Percentiles rank a stretch among this genome's conserved stretches.
phyloP scores from a whole-genome alignment of 2,113 vertebrate species.

The Pelvicachromis taeniatus region DNA sequence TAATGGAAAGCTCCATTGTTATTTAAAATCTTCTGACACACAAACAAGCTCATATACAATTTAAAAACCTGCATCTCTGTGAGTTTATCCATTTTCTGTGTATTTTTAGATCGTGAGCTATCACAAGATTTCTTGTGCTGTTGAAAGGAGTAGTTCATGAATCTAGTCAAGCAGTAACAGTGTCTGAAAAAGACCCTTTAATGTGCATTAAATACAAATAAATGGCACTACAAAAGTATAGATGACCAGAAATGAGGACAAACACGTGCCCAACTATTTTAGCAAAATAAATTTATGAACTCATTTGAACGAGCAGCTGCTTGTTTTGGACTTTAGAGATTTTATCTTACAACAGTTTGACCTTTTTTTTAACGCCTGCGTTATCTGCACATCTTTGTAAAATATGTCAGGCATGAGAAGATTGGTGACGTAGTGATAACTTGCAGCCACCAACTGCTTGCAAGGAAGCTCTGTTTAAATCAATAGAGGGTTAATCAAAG shows the following conservation, averaged over 20 bases:
- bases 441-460: neutral
- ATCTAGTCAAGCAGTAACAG: neutral
- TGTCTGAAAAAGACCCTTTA: neutral
- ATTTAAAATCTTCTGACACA: neutral
- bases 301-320: rapidly evolving
- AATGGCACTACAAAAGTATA: neutral
- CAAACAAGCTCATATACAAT: neutral
- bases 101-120: neutral
- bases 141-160: neutral
- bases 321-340: neutral
- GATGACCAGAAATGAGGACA: neutral
- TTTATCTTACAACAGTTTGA: neutral
- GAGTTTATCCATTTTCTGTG: neutral
- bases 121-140: neutral
- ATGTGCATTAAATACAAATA: neutral
- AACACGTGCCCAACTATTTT: neutral
- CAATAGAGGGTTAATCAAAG: neutral
- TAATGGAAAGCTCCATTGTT: rapidly evolving
- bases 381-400: neutral
- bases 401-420: neutral
- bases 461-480: neutral
- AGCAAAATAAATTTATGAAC: rapidly evolving
- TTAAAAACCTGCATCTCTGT: neutral
- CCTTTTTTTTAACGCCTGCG: too few relatives aligned
- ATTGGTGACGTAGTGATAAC: neutral